Conservation (phyloP, 1,140 invertebrate genomes). For the Carcinoscorpius rotundicauda region DNA sequence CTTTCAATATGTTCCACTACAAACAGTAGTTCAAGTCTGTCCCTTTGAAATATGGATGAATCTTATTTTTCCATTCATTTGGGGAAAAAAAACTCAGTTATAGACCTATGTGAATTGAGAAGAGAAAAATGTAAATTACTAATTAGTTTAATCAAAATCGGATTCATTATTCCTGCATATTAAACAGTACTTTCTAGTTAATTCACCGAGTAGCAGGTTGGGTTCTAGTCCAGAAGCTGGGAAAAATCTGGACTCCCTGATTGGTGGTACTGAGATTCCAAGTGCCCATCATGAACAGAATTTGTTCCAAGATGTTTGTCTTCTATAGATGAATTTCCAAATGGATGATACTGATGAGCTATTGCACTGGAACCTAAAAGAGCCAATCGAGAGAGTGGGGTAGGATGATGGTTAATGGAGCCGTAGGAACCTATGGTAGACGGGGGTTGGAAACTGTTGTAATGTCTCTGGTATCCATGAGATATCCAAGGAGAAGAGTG, state of each 20-base stretch:
- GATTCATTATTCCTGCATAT: no score
- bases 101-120: no score
- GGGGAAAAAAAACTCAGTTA: no score
- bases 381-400: slow-evolving; percentile 17
- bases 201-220: neutral
- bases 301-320: neutral
- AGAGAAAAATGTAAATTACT: no score
- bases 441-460: slow-evolving; percentile 17
- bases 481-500: slow-evolving; percentile 18
- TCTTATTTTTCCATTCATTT: no score
- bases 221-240: slow-evolving; percentile 18
- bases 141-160: no score
- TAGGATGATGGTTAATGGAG: slow-evolving; percentile 13
- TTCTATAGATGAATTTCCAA: slow-evolving; percentile 7
- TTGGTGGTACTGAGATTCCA: slow-evolving; percentile 19
- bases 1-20: no score
- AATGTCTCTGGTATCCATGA: slow-evolving; percentile 15
- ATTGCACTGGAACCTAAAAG: slow-evolving; percentile 18
- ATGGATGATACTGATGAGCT: slow-evolving; percentile 10
- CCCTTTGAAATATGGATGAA: no score
- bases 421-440: slow-evolving; percentile 18
- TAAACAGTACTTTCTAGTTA: no score
- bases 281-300: slow-evolving; percentile 7
- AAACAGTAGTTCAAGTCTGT: no score
- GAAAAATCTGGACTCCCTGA: slow-evolving; percentile 21